phyloP scores from a whole-genome alignment of 2,888 invertebrate species.

The Noctuana brunneofusca region DNA sequence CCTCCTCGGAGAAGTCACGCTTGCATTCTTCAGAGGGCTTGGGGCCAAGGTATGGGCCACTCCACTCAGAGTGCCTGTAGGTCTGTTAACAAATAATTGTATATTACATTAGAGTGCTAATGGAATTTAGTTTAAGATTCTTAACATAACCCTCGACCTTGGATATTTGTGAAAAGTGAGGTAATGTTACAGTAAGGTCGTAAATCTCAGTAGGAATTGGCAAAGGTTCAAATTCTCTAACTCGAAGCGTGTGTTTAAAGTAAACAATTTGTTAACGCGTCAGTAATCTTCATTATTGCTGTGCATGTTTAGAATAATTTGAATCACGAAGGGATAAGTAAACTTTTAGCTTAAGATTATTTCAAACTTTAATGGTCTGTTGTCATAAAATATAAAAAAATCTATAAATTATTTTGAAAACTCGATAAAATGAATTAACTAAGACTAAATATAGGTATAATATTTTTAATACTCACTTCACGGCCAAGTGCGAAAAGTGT shows the following conservation, averaged over 20 bases:
- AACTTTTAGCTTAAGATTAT: neutral
- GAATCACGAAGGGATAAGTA: slow-evolving; percentile 34
- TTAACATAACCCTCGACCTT: slow-evolving; percentile 51
- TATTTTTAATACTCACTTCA: slow-evolving; percentile 81
- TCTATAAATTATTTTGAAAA: no score
- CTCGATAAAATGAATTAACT: no score
- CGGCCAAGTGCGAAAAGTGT: slow-evolving; percentile 93
- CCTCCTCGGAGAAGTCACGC: slow-evolving; percentile 96
- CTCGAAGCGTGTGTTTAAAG: slow-evolving; percentile 60
- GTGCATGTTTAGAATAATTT: slow-evolving; percentile 45
- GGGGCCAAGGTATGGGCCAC: slow-evolving; percentile 95
- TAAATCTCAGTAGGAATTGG: slow-evolving; percentile 73
- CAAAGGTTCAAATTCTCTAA: slow-evolving; percentile 64
- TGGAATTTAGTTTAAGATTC: slow-evolving; percentile 38
- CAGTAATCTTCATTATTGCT: slow-evolving; percentile 43
- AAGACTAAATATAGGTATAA: neutral
- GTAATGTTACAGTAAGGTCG: slow-evolving; percentile 74
- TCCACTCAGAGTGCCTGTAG: slow-evolving; percentile 92
- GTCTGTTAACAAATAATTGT: slow-evolving; percentile 80
- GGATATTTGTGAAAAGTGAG: slow-evolving; percentile 78
- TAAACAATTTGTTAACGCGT: slow-evolving; percentile 65
- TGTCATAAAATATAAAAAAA: no score
- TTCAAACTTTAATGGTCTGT: neutral
- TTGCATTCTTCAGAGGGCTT: slow-evolving; percentile 97
- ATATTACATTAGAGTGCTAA: neutral